Evolutionary conservation across 2,888 invertebrate species (phyloP), one percentile per base, ranked within the genome.

Genomic region (Pachycephus smyrnensis): DNA sequence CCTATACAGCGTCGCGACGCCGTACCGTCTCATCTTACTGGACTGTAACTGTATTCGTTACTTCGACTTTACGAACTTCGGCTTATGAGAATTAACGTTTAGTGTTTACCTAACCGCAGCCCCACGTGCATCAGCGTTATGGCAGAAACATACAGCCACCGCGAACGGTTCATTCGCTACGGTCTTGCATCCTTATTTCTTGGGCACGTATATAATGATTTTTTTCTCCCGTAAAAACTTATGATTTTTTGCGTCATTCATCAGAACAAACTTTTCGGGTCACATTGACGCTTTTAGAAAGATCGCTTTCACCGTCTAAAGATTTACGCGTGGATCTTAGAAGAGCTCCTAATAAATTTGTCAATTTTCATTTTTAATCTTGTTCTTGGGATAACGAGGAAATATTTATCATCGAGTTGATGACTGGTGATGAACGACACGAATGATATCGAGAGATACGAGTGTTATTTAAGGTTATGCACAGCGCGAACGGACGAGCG

Each of bases 1-100:
- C 55, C 2, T 15, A 2, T 23, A 6, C 23, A 55, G 55, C 55
- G 55, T 55, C 55, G 23, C 23, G 55, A 55, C 55, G 55, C 76
- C 15, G 15, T 76, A 76, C 73, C 81, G 76, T 77, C 79, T 80
- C 83, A 77, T 84, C 84, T 82, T 80, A 78, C 79, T 77, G 76
- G 80, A 78, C 77, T 79, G 78, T 82, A 82, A 85, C 84, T 82
- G 86, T 84, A 84, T 87, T 83, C 85, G 85, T 87, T 88, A 89
- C 88, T 90, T 85, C 76, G 82, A 85, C 82, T 87, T 89, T 87
- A 83, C 84, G 82, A 88, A 88, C 81, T 87, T 85, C 74, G 75
- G 74, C 82, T 86, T 86, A 88, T 84, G 86, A 88, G 87, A 88
- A 88, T 85, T 85, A 87, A 88, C 86, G 77, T 73, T 77, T 76